Percentiles rank a stretch among this genome's conserved stretches.
Evolutionary conservation across 2,113 vertebrate genomes (phyloP).

Genomic region (Maccullochella peelii): DNA sequence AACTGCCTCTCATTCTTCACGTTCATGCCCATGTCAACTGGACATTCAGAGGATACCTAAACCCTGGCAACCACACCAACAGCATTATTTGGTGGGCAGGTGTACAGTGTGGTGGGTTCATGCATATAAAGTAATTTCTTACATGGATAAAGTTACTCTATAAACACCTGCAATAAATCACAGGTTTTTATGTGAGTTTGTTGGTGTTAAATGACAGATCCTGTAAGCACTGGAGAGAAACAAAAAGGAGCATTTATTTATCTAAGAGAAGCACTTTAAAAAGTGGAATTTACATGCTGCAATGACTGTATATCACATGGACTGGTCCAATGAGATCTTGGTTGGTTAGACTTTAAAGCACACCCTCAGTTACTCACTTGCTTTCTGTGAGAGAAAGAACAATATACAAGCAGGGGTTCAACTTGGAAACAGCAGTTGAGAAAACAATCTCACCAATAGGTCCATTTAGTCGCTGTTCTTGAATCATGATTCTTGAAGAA

Average conservation of each 20-base stretch:
- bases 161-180: slow-evolving; percentile 48
- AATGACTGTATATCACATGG: background rate
- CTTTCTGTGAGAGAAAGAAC: background rate
- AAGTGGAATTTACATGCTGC: slow-evolving; percentile 7
- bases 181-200: background rate
- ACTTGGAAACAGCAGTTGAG: too few relatives aligned
- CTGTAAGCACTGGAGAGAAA: background rate
- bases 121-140: slow-evolving; percentile 24
- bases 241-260: background rate
- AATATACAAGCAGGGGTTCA: background rate
- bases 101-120: slow-evolving; percentile 16
- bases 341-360: slow-evolving; percentile 7
- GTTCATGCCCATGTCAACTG: slow-evolving; percentile 56
- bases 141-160: slow-evolving; percentile 21
- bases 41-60: slow-evolving; percentile 53
- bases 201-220: slow-evolving; percentile 27
- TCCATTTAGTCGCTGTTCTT: background rate
- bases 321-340: background rate
- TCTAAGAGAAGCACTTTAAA: background rate
- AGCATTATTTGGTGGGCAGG: slow-evolving; percentile 14
- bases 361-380: background rate
- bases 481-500: background rate
- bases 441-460: too few relatives aligned
- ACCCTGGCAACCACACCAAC: slow-evolving; percentile 34
- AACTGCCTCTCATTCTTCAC: slow-evolving; percentile 59